These are phyloP conservation scores for Heliangelus exortis DNA, from an alignment of 2,797 vertebrate genomes.

Conservation along the genomic window DNA sequence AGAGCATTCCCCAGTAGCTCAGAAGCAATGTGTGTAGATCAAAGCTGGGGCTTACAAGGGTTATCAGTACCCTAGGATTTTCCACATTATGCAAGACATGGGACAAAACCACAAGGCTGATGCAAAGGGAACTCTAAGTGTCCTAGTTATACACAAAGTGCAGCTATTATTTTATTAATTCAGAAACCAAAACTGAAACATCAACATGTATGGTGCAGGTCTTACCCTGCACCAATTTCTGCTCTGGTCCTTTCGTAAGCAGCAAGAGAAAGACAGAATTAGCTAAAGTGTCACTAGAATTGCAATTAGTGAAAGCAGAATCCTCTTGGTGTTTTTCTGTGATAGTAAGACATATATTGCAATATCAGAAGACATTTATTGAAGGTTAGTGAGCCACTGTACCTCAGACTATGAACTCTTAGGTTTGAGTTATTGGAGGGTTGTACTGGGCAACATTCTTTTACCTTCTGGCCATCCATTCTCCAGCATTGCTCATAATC, in stretches of 20 bases:
- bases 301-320: neutral
- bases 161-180: neutral
- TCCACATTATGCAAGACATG: rapidly evolving
- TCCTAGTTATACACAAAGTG: neutral
- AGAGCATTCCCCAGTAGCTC: neutral
- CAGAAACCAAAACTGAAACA: neutral
- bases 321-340: neutral
- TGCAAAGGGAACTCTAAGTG: neutral
- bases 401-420: neutral
- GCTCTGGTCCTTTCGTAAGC: neutral
- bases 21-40: neutral
- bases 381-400: neutral
- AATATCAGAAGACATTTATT: neutral
- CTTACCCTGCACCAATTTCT: neutral
- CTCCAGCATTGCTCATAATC: neutral
- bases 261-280: neutral
- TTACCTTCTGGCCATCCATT: neutral
- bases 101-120: neutral
- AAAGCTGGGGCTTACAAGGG: neutral
- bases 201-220: neutral
- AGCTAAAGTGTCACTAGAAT: neutral
- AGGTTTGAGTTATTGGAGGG: neutral
- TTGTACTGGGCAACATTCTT: neutral
- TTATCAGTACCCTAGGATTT: neutral
- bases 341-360: neutral